Evolutionary conservation across 2,113 vertebrate species (phyloP).

Genomic region (Aptenodytes forsteri): DNA sequence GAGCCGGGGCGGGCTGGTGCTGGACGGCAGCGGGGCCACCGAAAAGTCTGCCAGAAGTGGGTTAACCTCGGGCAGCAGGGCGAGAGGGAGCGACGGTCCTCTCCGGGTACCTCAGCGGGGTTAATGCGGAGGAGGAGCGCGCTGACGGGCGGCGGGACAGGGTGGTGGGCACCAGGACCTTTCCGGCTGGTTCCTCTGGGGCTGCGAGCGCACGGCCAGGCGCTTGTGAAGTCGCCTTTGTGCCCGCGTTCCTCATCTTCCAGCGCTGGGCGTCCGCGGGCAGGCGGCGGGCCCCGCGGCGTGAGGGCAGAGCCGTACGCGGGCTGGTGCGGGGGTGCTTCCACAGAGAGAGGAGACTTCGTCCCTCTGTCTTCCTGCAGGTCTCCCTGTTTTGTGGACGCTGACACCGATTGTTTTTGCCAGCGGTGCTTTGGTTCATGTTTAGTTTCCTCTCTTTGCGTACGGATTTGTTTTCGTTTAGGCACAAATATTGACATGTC

Average conservation of each 20-base stretch:
- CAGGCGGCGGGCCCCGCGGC: background rate
- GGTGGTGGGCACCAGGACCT: background rate
- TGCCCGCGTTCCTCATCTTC: fast-evolving
- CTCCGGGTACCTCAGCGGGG: background rate
- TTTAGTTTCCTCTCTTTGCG: background rate
- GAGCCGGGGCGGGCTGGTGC: background rate
- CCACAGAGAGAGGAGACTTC: fast-evolving
- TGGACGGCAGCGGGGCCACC: background rate
- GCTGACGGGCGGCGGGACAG: background rate
- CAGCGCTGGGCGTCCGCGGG: fast-evolving
- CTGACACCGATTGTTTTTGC: fast-evolving
- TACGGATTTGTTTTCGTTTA: fast-evolving
- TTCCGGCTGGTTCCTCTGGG: fast-evolving
- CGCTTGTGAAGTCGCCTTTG: fast-evolving
- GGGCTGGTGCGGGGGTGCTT: background rate
- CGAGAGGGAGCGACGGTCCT: background rate
- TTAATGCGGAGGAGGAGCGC: background rate
- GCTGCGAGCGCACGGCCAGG: fast-evolving
- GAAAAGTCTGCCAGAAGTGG: background rate
- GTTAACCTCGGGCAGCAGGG: background rate
- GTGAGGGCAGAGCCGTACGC: background rate
- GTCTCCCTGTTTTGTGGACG: fast-evolving
- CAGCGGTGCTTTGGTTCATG: fast-evolving
- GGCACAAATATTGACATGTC: fast-evolving
- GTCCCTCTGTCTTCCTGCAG: background rate